Evolutionary conservation across 1,140 invertebrate species (phyloP), one percentile per base, ranked within the genome.

Genomic region (Ericerus pela): DNA sequence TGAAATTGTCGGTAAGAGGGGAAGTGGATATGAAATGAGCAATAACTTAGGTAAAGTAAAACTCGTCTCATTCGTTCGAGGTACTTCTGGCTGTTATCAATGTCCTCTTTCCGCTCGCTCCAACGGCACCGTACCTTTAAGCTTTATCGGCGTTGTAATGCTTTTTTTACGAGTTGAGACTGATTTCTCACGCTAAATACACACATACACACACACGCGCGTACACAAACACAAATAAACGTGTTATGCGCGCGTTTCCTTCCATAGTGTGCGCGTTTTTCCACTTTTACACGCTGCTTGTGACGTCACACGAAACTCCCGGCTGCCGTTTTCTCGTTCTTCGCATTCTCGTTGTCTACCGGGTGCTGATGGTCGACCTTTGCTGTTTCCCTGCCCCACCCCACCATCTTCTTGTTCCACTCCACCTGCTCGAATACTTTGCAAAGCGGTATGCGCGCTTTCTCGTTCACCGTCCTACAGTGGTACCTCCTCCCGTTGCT

Each of bases 251-350:
- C 30, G 30, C 8, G 8, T 10, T 33, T 10, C 30, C 8, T 33
- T 10, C 30, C 30, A 8, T n/a, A 33, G 8, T 33, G 6, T 14
- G 41, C 20, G 4, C 16, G 41, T 47, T 24, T 47, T 16, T 22
- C n/a, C n/a, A n/a, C n/a, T n/a, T n/a, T n/a, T n/a, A n/a, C n/a
- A n/a, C n/a, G n/a, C n/a, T n/a, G n/a, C n/a, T n/a, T 47, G 14
- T 47, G 41, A 47, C 41, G 41, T 47, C 41, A 47, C n/a, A n/a
- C 26, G 22, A 47, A 47, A 47, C 41, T 47, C 41, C 41, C 41
- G 41, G 41, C 26, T 47, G 41, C 41, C 41, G 41, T 47, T 47
- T 18, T 47, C n/a, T 47, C 22, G 41, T 24, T 47, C 41, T n/a
- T n/a, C n/a, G n/a, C n/a, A n/a, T n/a, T n/a, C n/a, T n/a, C n/a